phyloP scores from a whole-genome alignment of 2,113 vertebrate species.

The Urocynchramus pylzowi region DNA sequence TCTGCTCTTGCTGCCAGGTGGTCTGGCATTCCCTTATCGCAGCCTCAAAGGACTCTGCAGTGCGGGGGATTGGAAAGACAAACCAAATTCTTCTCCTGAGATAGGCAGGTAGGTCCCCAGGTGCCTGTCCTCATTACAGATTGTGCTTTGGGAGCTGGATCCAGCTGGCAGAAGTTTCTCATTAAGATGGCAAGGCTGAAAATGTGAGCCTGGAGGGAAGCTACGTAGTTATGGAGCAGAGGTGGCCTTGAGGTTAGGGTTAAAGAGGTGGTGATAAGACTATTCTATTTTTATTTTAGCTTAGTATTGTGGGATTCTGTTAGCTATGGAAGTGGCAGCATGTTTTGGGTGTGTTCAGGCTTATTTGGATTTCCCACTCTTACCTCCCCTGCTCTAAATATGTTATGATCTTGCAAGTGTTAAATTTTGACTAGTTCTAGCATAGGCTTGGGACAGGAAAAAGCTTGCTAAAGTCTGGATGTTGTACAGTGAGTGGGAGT shows the following conservation, averaged over 20 bases:
- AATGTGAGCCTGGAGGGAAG: background rate
- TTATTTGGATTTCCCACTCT: background rate
- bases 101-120: slow-evolving; percentile 40
- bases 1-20: slow-evolving; percentile 5
- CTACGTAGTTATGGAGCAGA: background rate
- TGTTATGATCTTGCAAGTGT: background rate
- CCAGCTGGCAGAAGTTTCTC: slow-evolving; percentile 35
- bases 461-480: slow-evolving; percentile 22
- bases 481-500: slow-evolving; percentile 24
- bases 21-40: slow-evolving; percentile 12
- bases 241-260: background rate
- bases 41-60: background rate
- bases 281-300: background rate
- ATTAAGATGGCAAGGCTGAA: slow-evolving; percentile 28
- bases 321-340: background rate
- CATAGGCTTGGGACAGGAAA: background rate
- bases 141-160: slow-evolving; percentile 2
- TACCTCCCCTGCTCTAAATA: background rate
- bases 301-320: background rate
- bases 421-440: slow-evolving; percentile 1
- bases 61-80: background rate
- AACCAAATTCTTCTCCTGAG: slow-evolving; percentile 3
- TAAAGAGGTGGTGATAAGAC: background rate
- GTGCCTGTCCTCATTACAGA: slow-evolving; percentile 47
- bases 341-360: background rate